Evolutionary conservation across 2,113 vertebrate species (phyloP).

Genomic region (Equus quagga): DNA sequence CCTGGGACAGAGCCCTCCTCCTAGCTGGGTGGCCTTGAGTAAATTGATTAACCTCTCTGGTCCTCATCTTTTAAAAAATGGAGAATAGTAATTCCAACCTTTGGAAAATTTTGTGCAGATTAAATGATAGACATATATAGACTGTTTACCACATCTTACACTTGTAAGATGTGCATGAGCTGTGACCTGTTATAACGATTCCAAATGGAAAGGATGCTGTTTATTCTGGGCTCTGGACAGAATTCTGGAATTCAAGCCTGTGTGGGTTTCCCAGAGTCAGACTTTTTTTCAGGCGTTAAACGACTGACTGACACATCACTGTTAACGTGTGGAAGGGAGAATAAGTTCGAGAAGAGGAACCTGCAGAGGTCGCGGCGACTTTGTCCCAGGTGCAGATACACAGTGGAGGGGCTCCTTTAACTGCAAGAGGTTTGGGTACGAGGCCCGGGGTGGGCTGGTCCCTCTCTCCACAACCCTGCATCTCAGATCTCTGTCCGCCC

Average conservation of each 20-base stretch:
- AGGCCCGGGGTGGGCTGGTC: not conserved
- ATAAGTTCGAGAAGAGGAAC: not conserved
- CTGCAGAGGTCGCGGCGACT: not conserved
- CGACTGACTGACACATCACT: not conserved
- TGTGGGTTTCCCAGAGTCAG: not conserved
- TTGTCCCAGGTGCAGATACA: not conserved
- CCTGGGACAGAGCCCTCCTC: not conserved
- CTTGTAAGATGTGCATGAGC: not conserved
- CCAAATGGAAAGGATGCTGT: no score
- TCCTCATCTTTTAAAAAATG: not conserved
- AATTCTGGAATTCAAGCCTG: not conserved
- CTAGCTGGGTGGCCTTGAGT: not conserved
- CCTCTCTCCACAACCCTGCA: not conserved
- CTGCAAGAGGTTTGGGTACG: not conserved
- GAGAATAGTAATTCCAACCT: not conserved
- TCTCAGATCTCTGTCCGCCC: no score
- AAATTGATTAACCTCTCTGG: conserved; percentile 6
- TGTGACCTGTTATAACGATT: not conserved
- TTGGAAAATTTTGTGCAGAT: not conserved
- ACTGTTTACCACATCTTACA: accelerated
- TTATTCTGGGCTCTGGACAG: not conserved
- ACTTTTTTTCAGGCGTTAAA: not conserved
- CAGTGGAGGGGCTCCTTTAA: not conserved
- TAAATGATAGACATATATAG: accelerated
- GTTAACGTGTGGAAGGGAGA: not conserved